Base-by-base conservation (phyloP, 2,113 vertebrate genomes). In the Baryphthengus martii region DNA sequence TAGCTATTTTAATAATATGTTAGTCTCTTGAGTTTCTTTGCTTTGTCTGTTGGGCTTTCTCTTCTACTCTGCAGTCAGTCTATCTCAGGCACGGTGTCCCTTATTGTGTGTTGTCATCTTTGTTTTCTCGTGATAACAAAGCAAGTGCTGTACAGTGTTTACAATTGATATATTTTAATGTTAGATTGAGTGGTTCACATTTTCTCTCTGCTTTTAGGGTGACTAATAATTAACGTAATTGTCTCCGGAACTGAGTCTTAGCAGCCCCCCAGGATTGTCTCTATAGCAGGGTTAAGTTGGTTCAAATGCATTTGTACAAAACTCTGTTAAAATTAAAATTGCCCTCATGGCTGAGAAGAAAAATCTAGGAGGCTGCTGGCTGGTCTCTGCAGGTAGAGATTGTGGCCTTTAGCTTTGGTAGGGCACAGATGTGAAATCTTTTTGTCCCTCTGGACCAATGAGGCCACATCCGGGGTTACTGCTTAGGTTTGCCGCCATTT, bases 401-500 rank as follows among this genome's bases (percentile, higher is more conserved):
- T 1, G 1, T 4, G 2, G 23, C 55, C 20, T 62, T 52, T 68
- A 62, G 23, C 31, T 79, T 50, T 62, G n/a, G 44, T 44, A 68
- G 25, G 52, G 33, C 63, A 40, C 28, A 29, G 35, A 9, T 44
- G 13, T 1, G 0, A 62, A 45, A 71, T 78, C 11, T 1, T 85
- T 71, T 80, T 26, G 45, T 59, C 25, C 12, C 17, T 4, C 35
- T 6, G 1, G 37, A 66, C 16, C 44, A 63, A 28, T 10, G 24
- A 93, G 39, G 12, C 50, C 11, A 2, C 0, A 11, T 45, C 44
- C 28, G 19, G 40, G 18, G 11, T 15, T 4, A 0, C 45, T 0
- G 0, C 29, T 33, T 42, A 5, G 4, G 6, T 45, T 63, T 0
- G 1, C 1, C 0, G 7, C 29, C 45, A 25, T 58, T 70, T 50